Evolutionary conservation across 2,888 invertebrate genomes (phyloP).

Genomic region (Habrosyne pyritoides): DNA sequence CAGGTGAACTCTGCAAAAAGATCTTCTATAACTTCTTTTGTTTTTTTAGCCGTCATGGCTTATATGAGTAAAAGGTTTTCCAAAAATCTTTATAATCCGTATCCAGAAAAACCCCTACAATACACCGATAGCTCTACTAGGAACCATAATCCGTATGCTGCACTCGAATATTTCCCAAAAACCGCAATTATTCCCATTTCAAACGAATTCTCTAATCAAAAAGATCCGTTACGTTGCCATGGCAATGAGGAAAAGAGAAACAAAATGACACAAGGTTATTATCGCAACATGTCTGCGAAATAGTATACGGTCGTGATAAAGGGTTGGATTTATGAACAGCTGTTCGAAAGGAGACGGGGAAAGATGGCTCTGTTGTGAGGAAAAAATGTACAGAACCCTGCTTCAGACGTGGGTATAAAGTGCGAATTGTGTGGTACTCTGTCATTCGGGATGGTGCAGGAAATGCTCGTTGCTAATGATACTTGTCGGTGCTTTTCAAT

Average conservation of each 20-base stretch:
- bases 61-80: too few relatives aligned
- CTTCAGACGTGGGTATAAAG: not conserved
- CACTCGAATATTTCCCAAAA: too few relatives aligned
- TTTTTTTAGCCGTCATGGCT: too few relatives aligned
- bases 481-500: not conserved
- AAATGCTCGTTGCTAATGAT: not conserved
- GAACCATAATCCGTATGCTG: too few relatives aligned
- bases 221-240: conserved; percentile 6
- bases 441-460: not conserved
- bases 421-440: not conserved
- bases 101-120: too few relatives aligned
- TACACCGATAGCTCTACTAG: too few relatives aligned
- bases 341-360: conserved; percentile 49
- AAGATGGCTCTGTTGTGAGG: conserved; percentile 45
- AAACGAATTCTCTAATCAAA: not conserved
- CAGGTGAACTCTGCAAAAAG: too few relatives aligned
- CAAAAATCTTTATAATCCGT: too few relatives aligned
- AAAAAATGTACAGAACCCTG: conserved; percentile 30
- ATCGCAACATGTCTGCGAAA: conserved; percentile 52
- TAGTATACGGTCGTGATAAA: conserved; percentile 60
- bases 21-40: too few relatives aligned
- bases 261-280: conserved; percentile 61
- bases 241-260: conserved; percentile 38
- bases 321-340: conserved; percentile 63
- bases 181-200: not conserved